Percentiles rank a stretch among this genome's conserved stretches.
These are phyloP conservation scores for Dreissena polymorpha DNA, from an alignment of 1,140 invertebrate species.

Conservation along the genomic window DNA sequence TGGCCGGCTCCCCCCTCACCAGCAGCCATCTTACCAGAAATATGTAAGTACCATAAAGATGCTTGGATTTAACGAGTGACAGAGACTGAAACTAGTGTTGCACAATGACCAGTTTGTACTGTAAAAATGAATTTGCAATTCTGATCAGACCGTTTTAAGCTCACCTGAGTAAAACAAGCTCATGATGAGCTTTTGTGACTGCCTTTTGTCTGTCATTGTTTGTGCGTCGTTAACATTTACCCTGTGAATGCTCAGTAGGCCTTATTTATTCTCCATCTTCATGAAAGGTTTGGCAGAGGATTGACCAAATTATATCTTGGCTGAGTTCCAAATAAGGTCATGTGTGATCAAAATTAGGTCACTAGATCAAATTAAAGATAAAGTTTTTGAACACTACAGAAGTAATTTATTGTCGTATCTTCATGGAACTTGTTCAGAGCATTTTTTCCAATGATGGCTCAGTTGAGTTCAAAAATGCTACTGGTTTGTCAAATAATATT, in stretches of 20 bases:
- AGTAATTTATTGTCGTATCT: background rate
- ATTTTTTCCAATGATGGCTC: background rate
- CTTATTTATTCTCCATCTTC: background rate
- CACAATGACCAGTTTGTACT: too few relatives aligned
- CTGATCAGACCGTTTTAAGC: too few relatives aligned
- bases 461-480: background rate
- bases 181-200: too few relatives aligned
- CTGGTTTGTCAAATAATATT: background rate
- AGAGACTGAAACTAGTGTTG: too few relatives aligned
- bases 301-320: background rate
- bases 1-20: conserved; percentile 99
- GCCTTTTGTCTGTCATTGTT: too few relatives aligned
- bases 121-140: too few relatives aligned
- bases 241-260: background rate
- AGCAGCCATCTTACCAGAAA: conserved; percentile 77
- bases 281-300: background rate
- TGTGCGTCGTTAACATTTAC: too few relatives aligned
- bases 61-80: too few relatives aligned
- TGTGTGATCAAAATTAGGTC: background rate
- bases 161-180: too few relatives aligned
- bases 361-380: background rate
- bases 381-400: background rate
- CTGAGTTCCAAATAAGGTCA: background rate
- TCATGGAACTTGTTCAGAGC: background rate
- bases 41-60: conserved; percentile 67